phyloP scores from a whole-genome alignment of 2,797 vertebrate species.

The Micrastur ruficollis region DNA sequence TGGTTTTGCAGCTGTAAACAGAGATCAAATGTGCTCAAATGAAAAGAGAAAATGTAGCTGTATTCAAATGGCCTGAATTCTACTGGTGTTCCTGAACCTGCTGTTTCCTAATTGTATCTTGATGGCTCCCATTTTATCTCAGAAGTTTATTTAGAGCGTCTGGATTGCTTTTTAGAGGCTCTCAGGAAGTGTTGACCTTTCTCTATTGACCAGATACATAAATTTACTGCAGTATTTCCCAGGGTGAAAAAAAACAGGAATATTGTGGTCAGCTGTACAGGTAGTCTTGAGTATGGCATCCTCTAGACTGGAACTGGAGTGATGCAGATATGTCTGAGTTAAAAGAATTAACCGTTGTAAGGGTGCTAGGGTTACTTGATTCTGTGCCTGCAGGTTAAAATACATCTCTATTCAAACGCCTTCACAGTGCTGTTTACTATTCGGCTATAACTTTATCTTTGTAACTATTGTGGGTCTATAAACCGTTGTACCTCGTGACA shows the following conservation, averaged over 20 bases:
- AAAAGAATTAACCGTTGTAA: background rate
- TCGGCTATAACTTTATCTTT: background rate
- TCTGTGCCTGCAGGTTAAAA: background rate
- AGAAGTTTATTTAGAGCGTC: background rate
- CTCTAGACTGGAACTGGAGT: background rate
- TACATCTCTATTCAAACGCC: background rate
- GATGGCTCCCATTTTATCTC: conserved; percentile 33
- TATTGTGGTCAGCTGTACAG: background rate
- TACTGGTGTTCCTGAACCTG: background rate
- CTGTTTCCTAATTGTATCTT: conserved; percentile 30
- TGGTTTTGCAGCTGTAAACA: background rate
- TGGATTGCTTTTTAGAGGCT: conserved; percentile 31
- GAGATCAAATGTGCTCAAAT: background rate
- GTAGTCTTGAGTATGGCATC: background rate
- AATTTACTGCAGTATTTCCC: background rate
- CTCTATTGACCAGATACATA: background rate
- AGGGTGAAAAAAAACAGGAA: background rate
- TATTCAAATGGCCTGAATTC: conserved; percentile 6
- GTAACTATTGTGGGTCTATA: background rate
- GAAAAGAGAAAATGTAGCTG: background rate
- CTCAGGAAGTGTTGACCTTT: conserved; percentile 35
- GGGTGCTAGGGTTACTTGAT: background rate
- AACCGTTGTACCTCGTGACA: accelerated
- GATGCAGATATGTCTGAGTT: background rate
- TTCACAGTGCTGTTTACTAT: background rate